A percentile compares a stretch with the other conserved stretches of the same genome.
Evolutionary conservation across 1,140 invertebrate genomes (phyloP).

Genomic region (Elymnias hypermnestra): DNA sequence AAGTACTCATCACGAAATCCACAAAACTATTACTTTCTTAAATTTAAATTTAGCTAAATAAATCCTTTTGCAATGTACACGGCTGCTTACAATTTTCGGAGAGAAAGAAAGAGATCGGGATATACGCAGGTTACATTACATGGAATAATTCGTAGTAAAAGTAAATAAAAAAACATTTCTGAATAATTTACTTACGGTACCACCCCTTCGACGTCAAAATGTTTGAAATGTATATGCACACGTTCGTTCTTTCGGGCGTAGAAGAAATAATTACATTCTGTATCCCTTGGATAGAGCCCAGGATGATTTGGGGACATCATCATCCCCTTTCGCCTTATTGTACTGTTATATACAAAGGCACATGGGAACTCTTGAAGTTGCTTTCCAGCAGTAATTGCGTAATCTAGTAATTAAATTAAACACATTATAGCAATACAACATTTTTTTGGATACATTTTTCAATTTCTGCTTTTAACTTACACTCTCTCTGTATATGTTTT

Average conservation of each 20-base stretch:
- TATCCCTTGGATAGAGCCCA: conserved; percentile 92
- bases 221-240: conserved; percentile 90
- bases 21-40: too few species aligned
- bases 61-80: too few species aligned
- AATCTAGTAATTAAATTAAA: conserved; percentile 75
- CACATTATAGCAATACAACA: too few species aligned
- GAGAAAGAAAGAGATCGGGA: too few species aligned
- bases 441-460: too few species aligned
- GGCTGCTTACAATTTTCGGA: too few species aligned
- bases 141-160: not conserved
- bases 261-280: conserved; percentile 97
- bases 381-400: conserved; percentile 85
- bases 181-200: conserved; percentile 82
- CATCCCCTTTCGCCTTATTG: conserved; percentile 83
- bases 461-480: too few species aligned
- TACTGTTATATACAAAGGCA: conserved; percentile 89
- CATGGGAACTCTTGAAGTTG: conserved; percentile 86
- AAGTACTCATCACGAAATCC: too few species aligned
- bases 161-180: not conserved
- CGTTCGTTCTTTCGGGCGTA: conserved; percentile 88
- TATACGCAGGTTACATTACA: too few species aligned
- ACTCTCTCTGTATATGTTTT: too few species aligned
- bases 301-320: conserved; percentile 96
- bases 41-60: too few species aligned
- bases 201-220: conserved; percentile 95